A percentile compares a stretch with the other conserved stretches of the same genome.
Evolutionary conservation across 2,113 vertebrate genomes (phyloP).

Genomic region (Okapia johnstoni): DNA sequence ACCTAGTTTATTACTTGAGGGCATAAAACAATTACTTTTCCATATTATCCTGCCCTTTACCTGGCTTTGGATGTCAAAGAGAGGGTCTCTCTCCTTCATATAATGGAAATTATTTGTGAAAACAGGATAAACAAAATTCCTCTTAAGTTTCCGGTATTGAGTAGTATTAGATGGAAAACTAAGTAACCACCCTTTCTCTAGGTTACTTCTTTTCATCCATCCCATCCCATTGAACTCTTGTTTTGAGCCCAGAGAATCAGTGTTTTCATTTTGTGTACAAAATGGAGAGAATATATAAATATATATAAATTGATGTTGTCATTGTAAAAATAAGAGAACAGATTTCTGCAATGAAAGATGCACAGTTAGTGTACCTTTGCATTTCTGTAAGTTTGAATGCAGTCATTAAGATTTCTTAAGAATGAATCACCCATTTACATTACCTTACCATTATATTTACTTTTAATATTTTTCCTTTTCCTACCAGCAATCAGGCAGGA

Average conservation of each 20-base stretch:
- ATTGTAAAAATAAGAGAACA: neutral
- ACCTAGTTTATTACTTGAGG: neutral
- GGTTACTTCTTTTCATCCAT: too few relatives aligned
- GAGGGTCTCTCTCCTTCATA: neutral
- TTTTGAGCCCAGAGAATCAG: neutral
- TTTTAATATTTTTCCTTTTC: slow-evolving; percentile 40
- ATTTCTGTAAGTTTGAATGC: neutral
- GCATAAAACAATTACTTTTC: neutral
- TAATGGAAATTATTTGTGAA: neutral
- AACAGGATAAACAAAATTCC: neutral
- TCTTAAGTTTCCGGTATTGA: fast-evolving
- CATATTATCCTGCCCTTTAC: neutral
- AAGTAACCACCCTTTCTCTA: neutral
- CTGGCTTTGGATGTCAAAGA: neutral
- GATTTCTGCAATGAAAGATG: neutral
- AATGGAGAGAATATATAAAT: neutral
- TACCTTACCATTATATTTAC: slow-evolving; percentile 32
- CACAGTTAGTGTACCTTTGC: neutral
- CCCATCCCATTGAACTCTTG: neutral
- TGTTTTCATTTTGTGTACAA: neutral
- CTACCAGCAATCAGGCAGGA: slow-evolving; percentile 96
- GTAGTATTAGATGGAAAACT: neutral
- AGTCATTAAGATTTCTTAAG: neutral
- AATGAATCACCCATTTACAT: neutral
- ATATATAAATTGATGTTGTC: neutral